These are phyloP conservation scores for Schrankia costaestrigalis DNA, from an alignment of 2,888 invertebrate species.

Conservation along the genomic window DNA sequence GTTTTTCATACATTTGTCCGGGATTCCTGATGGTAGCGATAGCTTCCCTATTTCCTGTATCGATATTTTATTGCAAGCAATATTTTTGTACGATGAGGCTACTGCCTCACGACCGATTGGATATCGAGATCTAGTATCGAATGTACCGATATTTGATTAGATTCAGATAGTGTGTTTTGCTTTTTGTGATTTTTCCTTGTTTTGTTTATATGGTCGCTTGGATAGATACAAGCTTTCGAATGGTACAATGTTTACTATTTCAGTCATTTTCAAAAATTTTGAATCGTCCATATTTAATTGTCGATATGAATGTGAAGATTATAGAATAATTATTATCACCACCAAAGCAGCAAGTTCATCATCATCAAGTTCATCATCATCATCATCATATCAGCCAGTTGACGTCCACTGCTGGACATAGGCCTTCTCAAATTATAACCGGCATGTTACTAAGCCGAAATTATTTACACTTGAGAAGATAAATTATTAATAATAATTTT, in stretches of 20 bases:
- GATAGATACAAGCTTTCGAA: no score
- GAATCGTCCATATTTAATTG: no score
- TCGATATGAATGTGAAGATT: no score
- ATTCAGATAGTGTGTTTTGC: slow-evolving; percentile 33
- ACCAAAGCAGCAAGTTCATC: no score
- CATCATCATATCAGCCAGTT: no score
- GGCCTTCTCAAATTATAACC: no score
- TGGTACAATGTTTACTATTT: not conserved
- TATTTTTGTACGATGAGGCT: slow-evolving; percentile 64
- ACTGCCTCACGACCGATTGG: slow-evolving; percentile 48
- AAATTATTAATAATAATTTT: no score
- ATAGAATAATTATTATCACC: no score
- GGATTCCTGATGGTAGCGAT: slow-evolving; percentile 49
- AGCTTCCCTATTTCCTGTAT: slow-evolving; percentile 65
- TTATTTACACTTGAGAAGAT: not conserved
- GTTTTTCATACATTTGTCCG: slow-evolving; percentile 51
- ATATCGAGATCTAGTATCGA: slow-evolving; percentile 48
- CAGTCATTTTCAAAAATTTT: no score
- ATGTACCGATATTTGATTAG: slow-evolving; percentile 66
- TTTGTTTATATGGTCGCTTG: not conserved
- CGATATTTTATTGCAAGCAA: slow-evolving; percentile 73
- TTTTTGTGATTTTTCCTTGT: slow-evolving; percentile 15
- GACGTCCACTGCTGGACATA: no score
- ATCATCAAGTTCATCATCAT: no score
- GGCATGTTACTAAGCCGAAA: not conserved